These are phyloP conservation scores for Anneissia japonica DNA, from an alignment of 35 echinoderm and acorn worm species.

Conservation along the genomic window DNA sequence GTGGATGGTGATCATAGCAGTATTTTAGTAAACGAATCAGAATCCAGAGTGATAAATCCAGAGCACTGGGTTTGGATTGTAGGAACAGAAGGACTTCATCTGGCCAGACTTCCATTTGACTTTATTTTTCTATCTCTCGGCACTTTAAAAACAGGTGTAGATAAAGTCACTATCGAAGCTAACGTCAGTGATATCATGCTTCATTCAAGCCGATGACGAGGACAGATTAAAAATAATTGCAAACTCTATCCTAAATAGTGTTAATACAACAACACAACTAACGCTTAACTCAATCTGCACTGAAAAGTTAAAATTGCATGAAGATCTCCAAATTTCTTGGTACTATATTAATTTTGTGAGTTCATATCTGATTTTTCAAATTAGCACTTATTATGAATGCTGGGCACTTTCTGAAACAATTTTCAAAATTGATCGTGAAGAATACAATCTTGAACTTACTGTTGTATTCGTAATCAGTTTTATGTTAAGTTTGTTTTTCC, in stretches of 20 bases:
- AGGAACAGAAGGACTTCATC: not conserved
- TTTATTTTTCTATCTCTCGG: not conserved
- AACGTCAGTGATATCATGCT: not conserved
- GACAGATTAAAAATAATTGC: not conserved
- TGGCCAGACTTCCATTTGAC: not conserved
- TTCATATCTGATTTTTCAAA: not conserved
- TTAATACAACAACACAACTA: not conserved
- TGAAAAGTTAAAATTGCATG: not conserved
- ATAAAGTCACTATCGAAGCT: not conserved
- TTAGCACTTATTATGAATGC: not conserved
- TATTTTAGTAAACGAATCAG: not conserved
- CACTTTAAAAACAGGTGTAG: not conserved
- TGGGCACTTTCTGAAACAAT: not conserved
- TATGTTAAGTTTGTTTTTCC: not conserved
- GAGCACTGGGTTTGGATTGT: not conserved
- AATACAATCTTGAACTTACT: not conserved
- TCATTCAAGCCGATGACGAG: not conserved
- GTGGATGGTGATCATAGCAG: not conserved
- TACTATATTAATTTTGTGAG: not conserved
- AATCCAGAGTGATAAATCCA: not conserved
- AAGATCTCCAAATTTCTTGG: not conserved
- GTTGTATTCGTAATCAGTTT: not conserved
- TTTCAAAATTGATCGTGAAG: not conserved
- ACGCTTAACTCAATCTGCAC: not conserved
- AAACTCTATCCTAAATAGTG: not conserved